Conservation (phyloP, 2,797 vertebrate genomes). For the Fistularia commersonii region DNA sequence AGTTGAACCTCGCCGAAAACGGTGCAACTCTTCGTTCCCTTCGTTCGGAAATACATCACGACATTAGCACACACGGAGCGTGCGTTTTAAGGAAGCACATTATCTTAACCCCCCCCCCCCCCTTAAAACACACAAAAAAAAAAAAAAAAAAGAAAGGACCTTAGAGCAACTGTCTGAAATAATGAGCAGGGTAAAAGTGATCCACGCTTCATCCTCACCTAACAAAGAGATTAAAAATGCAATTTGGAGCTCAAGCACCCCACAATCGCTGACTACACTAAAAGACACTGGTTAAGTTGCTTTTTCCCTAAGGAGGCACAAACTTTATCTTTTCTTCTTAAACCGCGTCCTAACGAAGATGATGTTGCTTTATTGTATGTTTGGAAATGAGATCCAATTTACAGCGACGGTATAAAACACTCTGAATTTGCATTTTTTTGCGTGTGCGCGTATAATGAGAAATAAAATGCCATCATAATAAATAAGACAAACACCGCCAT, state of each 20-base stretch:
- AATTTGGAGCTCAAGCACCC: slow-evolving; percentile 57
- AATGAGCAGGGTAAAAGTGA: slow-evolving; percentile 63
- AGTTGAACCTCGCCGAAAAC: slow-evolving; percentile 25
- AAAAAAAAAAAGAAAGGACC: slow-evolving; percentile 34
- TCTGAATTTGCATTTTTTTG: no score
- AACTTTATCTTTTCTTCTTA: slow-evolving; percentile 39
- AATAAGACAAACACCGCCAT: no score
- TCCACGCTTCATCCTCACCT: slow-evolving; percentile 57
- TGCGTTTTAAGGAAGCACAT: not conserved
- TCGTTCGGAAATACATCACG: no score
- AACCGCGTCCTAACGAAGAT: not conserved
- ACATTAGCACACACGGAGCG: no score
- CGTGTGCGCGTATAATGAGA: no score
- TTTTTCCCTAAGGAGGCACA: slow-evolving; percentile 43
- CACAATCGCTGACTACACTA: slow-evolving; percentile 61
- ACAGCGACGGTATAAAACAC: no score
- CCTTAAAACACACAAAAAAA: no score
- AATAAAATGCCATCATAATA: no score
- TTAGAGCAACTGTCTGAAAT: slow-evolving; percentile 57
- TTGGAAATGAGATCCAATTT: not conserved
- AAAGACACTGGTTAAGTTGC: slow-evolving; percentile 55
- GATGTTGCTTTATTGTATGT: not conserved
- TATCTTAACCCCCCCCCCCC: not conserved
- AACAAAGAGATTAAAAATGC: slow-evolving; percentile 74
- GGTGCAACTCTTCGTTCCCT: slow-evolving; percentile 40